Percentiles rank a stretch among this genome's conserved stretches.
These are phyloP conservation scores for Mus pahari DNA, from an alignment of 2,113 vertebrate species.

Conservation along the genomic window DNA sequence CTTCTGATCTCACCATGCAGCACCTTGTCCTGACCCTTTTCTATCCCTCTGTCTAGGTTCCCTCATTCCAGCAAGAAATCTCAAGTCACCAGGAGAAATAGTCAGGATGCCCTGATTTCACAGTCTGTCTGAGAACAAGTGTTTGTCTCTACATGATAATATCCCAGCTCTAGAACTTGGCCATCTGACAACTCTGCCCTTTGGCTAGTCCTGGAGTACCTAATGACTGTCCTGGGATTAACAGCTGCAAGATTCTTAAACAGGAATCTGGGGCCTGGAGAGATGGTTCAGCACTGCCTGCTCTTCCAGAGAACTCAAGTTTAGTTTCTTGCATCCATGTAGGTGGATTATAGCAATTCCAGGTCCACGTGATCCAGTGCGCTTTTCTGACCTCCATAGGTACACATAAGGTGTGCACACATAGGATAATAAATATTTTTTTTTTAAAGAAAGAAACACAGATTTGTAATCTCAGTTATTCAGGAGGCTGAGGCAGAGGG, in stretches of 20 bases:
- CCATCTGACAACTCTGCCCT: neutral
- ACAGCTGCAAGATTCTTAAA: neutral
- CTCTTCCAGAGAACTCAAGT: neutral
- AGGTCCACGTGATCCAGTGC: neutral
- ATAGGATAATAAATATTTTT: neutral
- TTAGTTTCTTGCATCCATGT: too few relatives aligned
- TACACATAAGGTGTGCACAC: neutral
- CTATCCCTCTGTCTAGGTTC: neutral
- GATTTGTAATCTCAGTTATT: neutral
- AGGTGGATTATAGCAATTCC: neutral
- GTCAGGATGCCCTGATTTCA: neutral
- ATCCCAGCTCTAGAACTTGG: neutral
- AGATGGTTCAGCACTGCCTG: neutral
- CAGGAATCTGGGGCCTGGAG: neutral
- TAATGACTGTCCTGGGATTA: neutral
- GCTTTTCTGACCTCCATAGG: neutral
- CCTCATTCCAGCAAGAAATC: neutral
- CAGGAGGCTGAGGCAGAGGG: neutral
- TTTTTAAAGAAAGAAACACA: neutral
- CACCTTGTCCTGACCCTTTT: neutral
- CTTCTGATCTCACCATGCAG: neutral
- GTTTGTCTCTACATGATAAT: neutral
- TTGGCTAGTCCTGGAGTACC: neutral
- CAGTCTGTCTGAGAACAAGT: neutral
- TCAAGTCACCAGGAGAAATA: constrained; percentile 18